Evolutionary conservation across 1,140 invertebrate species (phyloP), one percentile per base, ranked within the genome.

Genomic region (Habropoda laboriosa): DNA sequence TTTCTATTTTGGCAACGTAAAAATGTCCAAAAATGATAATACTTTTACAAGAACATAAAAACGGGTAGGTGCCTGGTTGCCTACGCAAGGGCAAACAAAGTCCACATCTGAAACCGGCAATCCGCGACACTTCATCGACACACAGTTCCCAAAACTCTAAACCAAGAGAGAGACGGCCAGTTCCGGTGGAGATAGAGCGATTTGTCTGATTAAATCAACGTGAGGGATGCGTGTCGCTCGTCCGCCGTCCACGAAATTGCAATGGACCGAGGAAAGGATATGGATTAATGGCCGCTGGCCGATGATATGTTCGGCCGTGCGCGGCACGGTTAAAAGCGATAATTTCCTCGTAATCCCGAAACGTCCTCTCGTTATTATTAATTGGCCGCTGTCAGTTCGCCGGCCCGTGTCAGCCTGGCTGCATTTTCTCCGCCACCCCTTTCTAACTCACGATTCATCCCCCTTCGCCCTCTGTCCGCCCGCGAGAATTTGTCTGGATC

Each of bases 291-390:
- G 83, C 66, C 71, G 24, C 12, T 49, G 81, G 68, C 76, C 70
- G 79, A 82, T 82, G 83, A 85, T 82, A 86, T 64, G 76, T 79
- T 82, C 76, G 27, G 27, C 63, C 38, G 72, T 74, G 68, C 79
- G 18, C 61, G 38, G 40, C 60, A 82, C 49, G 80, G 79, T 89
- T 89, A 86, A 87, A 88, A 89, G 85, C 86, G 88, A 89, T 89
- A 89, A 89, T 89, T 89, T 89, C 86, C 80, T 77, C 85, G 87
- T 88, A 89, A 89, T 89, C 80, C 85, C 76, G 83, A 79, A 88
- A 88, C 83, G 78, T 85, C 66, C 86, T 82, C 87, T 86, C 83
- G 88, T 89, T 89, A 89, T 89, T 89, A 89, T 88, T 89, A 89
- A 89, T 89, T 89, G 83, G 89, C 75, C 80, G 80, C 86, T 83